Conservation (phyloP, 2,113 vertebrate genomes). For the Trochalopteron elliotii region DNA sequence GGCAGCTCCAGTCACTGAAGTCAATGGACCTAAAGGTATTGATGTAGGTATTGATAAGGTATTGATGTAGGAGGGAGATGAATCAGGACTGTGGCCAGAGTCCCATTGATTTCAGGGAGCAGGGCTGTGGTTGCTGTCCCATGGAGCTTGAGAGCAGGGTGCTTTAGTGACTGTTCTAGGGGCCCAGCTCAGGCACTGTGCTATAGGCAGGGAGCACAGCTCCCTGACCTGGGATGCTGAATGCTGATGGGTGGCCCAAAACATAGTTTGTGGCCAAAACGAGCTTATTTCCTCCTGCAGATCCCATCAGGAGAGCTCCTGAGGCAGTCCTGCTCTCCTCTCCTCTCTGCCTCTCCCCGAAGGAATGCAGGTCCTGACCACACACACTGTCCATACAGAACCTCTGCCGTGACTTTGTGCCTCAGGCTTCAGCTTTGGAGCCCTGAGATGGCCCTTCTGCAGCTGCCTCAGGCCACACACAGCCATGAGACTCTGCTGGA, state of each 20-base stretch:
- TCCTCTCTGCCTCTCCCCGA: neutral
- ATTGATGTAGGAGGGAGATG: neutral
- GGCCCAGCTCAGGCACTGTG: neutral
- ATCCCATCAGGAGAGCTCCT: neutral
- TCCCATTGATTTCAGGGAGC: neutral
- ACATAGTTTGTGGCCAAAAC: neutral
- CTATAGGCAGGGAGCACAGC: neutral
- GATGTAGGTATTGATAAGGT: neutral
- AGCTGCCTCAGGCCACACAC: slow-evolving; percentile 18
- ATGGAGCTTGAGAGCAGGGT: neutral
- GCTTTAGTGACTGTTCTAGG: neutral
- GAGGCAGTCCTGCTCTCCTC: neutral
- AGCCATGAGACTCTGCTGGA: neutral
- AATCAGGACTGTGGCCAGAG: neutral
- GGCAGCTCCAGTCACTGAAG: neutral
- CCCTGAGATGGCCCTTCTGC: neutral
- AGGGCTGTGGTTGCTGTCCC: rapidly evolving
- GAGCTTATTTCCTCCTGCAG: neutral
- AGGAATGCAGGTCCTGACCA: slow-evolving; percentile 4
- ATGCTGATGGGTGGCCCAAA: neutral
- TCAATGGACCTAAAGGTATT: neutral
- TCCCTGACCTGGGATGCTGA: neutral
- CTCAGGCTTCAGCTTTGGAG: neutral
- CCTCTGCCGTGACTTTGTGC: neutral
- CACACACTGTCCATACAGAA: neutral